phyloP scores from a whole-genome alignment of 2,113 vertebrate genomes.

The Chaetorhynchus papuensis region DNA sequence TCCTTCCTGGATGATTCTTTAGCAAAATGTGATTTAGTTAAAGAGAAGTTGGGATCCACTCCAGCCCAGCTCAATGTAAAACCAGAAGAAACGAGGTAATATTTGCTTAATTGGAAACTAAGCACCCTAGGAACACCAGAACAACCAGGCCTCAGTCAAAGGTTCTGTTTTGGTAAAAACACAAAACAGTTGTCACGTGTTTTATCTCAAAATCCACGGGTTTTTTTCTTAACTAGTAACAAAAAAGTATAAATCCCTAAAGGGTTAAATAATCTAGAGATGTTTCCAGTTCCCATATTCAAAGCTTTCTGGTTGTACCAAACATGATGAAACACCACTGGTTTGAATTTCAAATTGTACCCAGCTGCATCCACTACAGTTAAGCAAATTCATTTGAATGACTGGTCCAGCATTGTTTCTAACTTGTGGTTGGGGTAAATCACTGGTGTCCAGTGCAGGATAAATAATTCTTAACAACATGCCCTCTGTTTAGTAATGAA shows the following conservation, averaged over 20 bases:
- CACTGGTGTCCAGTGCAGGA: not conserved
- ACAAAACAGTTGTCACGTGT: not conserved
- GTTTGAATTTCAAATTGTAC: not conserved
- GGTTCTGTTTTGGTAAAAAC: not conserved
- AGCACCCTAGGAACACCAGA: not conserved
- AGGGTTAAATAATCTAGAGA: not conserved
- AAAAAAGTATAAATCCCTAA: not conserved
- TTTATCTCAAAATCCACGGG: not conserved
- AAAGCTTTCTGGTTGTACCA: not conserved
- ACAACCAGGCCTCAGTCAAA: not conserved
- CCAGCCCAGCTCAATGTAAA: not conserved
- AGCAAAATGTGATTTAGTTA: not conserved
- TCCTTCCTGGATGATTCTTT: not conserved
- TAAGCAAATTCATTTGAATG: not conserved
- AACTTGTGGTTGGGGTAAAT: not conserved
- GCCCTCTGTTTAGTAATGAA: not conserved
- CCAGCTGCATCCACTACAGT: not conserved
- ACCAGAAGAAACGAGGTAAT: not conserved
- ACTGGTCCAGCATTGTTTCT: not conserved
- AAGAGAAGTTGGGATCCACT: not conserved
- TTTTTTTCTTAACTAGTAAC: not conserved
- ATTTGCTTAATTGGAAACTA: not conserved
- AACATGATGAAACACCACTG: not conserved
- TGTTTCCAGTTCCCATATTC: not conserved
- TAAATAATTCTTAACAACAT: not conserved